These are phyloP conservation scores for Athrips mouffetella DNA, from an alignment of 2,888 invertebrate species.

Conservation along the genomic window DNA sequence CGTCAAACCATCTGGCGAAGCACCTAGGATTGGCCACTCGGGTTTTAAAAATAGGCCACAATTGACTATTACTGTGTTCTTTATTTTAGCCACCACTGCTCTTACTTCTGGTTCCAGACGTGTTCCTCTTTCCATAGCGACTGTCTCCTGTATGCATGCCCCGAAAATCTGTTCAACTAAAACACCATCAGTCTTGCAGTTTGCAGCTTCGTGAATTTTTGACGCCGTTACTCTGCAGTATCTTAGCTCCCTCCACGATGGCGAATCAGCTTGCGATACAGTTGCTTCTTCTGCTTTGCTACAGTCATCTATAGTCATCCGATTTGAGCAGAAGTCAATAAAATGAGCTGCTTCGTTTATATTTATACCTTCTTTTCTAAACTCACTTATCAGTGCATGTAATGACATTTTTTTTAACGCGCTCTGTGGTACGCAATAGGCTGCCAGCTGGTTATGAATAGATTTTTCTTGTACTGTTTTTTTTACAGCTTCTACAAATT, in stretches of 20 bases:
- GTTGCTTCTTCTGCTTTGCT: slow-evolving; percentile 11
- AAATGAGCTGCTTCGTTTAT: slow-evolving; percentile 9
- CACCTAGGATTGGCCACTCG: no score
- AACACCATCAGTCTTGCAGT: no score
- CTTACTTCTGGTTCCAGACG: no score
- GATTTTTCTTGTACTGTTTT: neutral
- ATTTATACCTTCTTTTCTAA: neutral
- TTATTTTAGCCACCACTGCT: no score
- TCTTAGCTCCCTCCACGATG: slow-evolving; percentile 25
- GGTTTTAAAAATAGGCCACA: no score
- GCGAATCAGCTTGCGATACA: neutral
- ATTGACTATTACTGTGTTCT: no score
- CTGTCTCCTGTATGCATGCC: no score
- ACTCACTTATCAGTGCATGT: slow-evolving; percentile 1
- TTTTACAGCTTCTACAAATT: slow-evolving; percentile 8
- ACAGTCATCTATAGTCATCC: slow-evolving; percentile 9
- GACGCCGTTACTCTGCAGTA: slow-evolving; percentile 26
- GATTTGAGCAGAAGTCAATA: slow-evolving; percentile 4
- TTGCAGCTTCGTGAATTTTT: slow-evolving; percentile 21
- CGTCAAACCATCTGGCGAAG: no score
- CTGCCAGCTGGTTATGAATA: slow-evolving; percentile 2
- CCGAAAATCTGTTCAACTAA: no score
- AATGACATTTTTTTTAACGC: slow-evolving; percentile 2
- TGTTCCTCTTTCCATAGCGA: no score
- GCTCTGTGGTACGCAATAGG: neutral